Percentiles rank a stretch among this genome's conserved stretches.
Evolutionary conservation across 1,140 invertebrate species (phyloP).

Genomic region (Dreissena polymorpha): DNA sequence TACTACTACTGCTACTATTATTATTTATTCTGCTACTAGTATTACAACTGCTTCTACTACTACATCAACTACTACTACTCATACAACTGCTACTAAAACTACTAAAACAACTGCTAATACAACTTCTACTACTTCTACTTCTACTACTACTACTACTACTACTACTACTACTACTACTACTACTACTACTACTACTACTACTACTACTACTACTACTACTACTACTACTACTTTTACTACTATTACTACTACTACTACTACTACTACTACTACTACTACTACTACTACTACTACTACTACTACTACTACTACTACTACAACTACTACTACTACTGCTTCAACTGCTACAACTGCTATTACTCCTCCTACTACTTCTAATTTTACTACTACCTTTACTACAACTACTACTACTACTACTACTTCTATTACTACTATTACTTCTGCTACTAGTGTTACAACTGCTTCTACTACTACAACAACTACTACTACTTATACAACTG

Average conservation of each 20-base stretch:
- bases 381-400: neutral
- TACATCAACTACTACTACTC: too few relatives aligned
- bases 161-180: constrained; percentile 27
- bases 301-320: neutral
- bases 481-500: too few relatives aligned
- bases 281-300: neutral
- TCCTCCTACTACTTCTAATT: neutral
- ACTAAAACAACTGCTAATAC: neutral
- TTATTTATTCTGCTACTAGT: neutral
- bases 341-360: constrained; percentile 6
- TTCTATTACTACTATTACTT: too few relatives aligned
- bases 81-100: neutral
- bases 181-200: neutral
- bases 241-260: neutral
- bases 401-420: too few relatives aligned
- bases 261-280: too few relatives aligned
- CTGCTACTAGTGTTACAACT: too few relatives aligned
- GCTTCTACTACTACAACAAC: too few relatives aligned
- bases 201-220: constrained; percentile 6
- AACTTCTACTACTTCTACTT: neutral
- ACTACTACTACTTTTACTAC: neutral
- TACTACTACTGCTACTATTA: too few relatives aligned
- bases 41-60: too few relatives aligned
- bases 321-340: neutral
- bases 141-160: constrained; percentile 10